Conservation (phyloP, 2,113 vertebrate genomes). For the Tonatia bakeri region DNA sequence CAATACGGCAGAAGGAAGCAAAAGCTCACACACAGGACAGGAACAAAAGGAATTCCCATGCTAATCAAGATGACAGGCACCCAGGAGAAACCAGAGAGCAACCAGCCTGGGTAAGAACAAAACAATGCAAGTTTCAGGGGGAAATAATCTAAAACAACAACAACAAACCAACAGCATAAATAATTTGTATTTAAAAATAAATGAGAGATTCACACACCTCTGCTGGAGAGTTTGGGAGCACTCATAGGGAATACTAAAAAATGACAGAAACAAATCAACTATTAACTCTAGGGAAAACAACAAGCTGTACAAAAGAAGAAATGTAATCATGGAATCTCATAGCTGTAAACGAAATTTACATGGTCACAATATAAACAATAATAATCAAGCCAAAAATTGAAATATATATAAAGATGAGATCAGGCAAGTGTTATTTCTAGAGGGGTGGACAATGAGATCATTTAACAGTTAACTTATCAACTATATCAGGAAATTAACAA, state of each 20-base stretch:
- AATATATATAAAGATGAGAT: neutral
- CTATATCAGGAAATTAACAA: neutral
- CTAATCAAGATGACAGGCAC: neutral
- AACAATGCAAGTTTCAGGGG: neutral
- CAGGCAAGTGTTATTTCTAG: neutral
- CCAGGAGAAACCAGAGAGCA: neutral
- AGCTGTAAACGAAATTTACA: neutral
- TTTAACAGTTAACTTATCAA: neutral
- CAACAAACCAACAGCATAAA: neutral
- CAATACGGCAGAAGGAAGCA: neutral
- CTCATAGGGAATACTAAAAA: neutral
- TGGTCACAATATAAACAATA: neutral
- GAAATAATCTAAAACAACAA: neutral
- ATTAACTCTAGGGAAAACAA: neutral
- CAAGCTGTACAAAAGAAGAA: neutral
- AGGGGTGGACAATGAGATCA: neutral
- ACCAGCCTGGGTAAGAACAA: neutral
- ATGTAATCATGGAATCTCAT: neutral
- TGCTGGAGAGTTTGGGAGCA: neutral
- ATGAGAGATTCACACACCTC: neutral
- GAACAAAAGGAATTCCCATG: neutral
- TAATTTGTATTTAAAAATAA: neutral
- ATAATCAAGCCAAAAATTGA: neutral
- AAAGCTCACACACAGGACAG: neutral
- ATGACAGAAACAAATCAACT: neutral